Conservation (phyloP, 2,113 vertebrate genomes). For the Bufo gargarizans region DNA sequence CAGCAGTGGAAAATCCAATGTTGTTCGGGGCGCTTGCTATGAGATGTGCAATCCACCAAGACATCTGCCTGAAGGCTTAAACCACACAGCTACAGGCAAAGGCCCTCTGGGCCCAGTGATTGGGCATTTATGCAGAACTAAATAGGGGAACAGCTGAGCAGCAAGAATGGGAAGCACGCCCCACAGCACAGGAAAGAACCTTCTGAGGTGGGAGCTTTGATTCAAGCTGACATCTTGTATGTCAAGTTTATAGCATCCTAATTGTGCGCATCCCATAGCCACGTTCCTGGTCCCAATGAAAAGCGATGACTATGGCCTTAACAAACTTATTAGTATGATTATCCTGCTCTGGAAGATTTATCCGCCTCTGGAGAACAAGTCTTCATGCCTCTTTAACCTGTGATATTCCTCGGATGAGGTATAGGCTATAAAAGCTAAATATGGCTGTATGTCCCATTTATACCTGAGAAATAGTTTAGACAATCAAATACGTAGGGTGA, state of each 20-base stretch:
- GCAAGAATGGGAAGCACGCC: slow-evolving; percentile 73
- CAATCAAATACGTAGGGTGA: too few relatives aligned
- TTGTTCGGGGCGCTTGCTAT: slow-evolving; percentile 70
- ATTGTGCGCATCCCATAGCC: slow-evolving; percentile 52
- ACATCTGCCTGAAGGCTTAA: slow-evolving; percentile 75
- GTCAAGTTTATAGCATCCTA: slow-evolving; percentile 68
- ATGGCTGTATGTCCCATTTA: background rate
- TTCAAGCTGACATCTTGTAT: slow-evolving; percentile 74
- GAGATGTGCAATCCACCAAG: slow-evolving; percentile 74
- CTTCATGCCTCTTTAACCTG: slow-evolving; percentile 7
- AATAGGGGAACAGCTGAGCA: slow-evolving; percentile 77
- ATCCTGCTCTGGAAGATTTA: slow-evolving; percentile 1
- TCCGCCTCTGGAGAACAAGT: background rate
- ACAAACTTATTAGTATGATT: slow-evolving; percentile 50
- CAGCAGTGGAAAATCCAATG: slow-evolving; percentile 76
- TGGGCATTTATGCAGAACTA: slow-evolving; percentile 78
- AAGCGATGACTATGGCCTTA: background rate
- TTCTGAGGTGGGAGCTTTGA: slow-evolving; percentile 67
- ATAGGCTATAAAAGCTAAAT: background rate
- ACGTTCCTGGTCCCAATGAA: background rate
- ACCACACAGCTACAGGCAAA: slow-evolving; percentile 75
- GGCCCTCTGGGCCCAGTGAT: slow-evolving; percentile 75
- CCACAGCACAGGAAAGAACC: slow-evolving; percentile 68
- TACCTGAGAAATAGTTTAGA: too few relatives aligned
- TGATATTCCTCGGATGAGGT: background rate